phyloP scores from a whole-genome alignment of 2,888 invertebrate species.

The Melinaea marsaeus region DNA sequence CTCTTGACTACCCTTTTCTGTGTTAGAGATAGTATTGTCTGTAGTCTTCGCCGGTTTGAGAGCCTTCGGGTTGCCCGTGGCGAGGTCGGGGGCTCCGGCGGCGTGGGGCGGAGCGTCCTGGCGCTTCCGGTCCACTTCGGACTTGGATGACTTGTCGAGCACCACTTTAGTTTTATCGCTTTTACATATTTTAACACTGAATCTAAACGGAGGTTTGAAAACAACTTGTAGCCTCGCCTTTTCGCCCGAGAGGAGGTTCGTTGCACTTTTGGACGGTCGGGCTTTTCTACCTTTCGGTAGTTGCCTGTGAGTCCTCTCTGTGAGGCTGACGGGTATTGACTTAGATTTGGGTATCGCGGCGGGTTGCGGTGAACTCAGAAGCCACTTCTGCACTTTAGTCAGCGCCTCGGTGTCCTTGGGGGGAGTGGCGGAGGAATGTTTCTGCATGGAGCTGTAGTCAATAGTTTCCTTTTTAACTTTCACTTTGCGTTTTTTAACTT shows the following conservation, averaged over 20 bases:
- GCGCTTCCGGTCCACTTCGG: conserved; percentile 65
- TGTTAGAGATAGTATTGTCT: conserved; percentile 41
- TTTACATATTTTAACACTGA: conserved; percentile 87
- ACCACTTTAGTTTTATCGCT: conserved; percentile 82
- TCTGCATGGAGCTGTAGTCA: conserved; percentile 85
- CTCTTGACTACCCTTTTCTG: conserved; percentile 48
- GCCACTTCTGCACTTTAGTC: conserved; percentile 92
- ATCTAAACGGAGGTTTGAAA: conserved; percentile 92
- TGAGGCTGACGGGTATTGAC: conserved; percentile 87
- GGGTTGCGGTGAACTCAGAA: conserved; percentile 83
- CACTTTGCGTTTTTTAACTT: conserved; percentile 74
- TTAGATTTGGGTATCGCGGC: conserved; percentile 87
- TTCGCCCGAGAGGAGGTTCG: conserved; percentile 81
- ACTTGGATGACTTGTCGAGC: conserved; percentile 77
- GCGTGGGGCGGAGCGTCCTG: conserved; percentile 49
- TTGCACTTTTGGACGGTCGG: conserved; percentile 82
- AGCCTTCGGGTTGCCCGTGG: conserved; percentile 51
- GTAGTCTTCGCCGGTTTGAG: conserved; percentile 49
- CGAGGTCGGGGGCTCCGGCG: conserved; percentile 44
- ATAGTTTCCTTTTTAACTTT: conserved; percentile 85
- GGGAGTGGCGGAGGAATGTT: conserved; percentile 72
- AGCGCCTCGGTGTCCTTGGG: conserved; percentile 76
- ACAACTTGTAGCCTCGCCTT: conserved; percentile 90
- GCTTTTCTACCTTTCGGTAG: conserved; percentile 73
- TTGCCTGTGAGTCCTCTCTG: conserved; percentile 69